Conservation (phyloP, 1,140 invertebrate species). For the Hydropsyche tenuis region DNA sequence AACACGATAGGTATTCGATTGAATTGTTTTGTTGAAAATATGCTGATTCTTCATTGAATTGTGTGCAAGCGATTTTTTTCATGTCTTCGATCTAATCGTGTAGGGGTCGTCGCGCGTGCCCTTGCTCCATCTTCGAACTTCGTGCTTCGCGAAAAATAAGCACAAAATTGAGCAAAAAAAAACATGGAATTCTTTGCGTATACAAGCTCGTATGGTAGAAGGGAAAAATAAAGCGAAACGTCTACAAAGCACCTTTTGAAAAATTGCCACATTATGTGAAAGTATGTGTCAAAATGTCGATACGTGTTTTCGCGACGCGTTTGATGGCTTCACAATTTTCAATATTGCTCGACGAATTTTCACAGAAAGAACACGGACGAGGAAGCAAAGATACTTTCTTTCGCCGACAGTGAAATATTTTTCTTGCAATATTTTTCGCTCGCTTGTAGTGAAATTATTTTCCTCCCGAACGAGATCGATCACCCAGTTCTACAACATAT, state of each 20-base stretch:
- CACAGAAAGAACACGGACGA: neutral
- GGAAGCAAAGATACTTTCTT: neutral
- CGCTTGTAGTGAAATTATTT: neutral
- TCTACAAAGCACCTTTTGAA: constrained; percentile 42
- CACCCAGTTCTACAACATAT: neutral
- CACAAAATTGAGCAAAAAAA: neutral
- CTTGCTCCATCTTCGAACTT: neutral
- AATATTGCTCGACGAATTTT: constrained; percentile 12
- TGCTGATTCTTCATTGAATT: too few species aligned
- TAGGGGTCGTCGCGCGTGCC: neutral
- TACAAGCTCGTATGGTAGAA: neutral
- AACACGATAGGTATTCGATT: too few species aligned
- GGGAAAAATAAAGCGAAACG: constrained; percentile 34
- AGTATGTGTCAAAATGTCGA: constrained; percentile 41
- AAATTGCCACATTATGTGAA: constrained; percentile 39
- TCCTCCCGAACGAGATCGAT: neutral
- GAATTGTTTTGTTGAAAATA: too few species aligned
- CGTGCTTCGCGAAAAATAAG: neutral
- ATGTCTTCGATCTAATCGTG: neutral
- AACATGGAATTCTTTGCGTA: neutral
- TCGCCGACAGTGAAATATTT: neutral
- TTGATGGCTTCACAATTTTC: constrained; percentile 39
- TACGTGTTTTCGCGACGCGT: constrained; percentile 31
- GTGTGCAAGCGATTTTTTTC: neutral
- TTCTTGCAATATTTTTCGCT: neutral